Percentiles rank a stretch among this genome's conserved stretches.
Evolutionary conservation across 2,797 vertebrate genomes (phyloP).

Genomic region (Neosilurus mollespiculum): DNA sequence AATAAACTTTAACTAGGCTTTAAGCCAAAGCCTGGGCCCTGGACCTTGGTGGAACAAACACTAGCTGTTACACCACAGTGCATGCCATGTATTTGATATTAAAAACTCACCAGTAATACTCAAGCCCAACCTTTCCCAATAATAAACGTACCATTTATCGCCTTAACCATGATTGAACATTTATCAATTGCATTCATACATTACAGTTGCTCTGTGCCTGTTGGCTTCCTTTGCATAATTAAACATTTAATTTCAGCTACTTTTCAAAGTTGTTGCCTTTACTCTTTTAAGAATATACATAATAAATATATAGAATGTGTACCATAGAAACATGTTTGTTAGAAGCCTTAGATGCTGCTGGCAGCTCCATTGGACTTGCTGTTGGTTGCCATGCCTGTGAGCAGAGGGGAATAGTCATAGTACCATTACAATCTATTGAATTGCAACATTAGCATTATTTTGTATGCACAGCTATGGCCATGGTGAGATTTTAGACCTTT

Average conservation of each 20-base stretch:
- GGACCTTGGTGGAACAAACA: neutral
- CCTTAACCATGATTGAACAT: neutral
- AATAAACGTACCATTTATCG: neutral
- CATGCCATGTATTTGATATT: neutral
- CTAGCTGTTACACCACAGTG: neutral
- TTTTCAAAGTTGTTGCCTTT: neutral
- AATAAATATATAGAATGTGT: neutral
- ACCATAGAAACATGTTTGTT: constrained; percentile 25
- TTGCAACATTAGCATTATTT: neutral
- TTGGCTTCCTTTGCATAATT: constrained; percentile 56
- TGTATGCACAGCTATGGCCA: neutral
- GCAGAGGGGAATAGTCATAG: constrained; percentile 49
- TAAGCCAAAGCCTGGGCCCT: neutral
- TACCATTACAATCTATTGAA: neutral
- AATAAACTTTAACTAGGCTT: neutral
- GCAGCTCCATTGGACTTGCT: constrained; percentile 50
- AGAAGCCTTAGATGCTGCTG: neutral
- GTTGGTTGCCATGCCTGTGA: constrained; percentile 63
- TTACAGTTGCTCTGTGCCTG: constrained; percentile 58
- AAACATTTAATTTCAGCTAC: constrained; percentile 9
- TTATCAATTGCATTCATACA: neutral
- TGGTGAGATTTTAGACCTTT: constrained; percentile 69
- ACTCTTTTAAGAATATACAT: neutral
- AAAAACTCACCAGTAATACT: neutral
- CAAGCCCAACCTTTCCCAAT: neutral